Evolutionary conservation across 2,797 vertebrate species (phyloP), one percentile per base, ranked within the genome.

Genomic region (Sebastes hubbsi): DNA sequence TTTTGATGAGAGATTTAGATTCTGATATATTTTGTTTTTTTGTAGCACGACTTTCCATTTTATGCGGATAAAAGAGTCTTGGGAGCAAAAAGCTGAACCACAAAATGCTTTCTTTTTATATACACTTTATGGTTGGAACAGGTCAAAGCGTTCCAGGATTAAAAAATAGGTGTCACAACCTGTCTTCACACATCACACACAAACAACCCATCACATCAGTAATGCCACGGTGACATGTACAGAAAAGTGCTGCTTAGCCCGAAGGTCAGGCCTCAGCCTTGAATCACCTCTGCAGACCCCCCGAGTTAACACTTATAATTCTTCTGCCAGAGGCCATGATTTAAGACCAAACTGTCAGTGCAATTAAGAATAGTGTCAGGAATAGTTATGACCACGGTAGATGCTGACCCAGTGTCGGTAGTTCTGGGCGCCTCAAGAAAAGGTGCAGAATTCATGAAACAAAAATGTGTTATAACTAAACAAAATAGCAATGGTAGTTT

Each of bases 201-300:
- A 85, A 88, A 90, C 87, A 91, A 60, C 84, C 80, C 25, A 55
- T 89, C 85, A 80, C 88, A 79, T 92, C 76, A 78, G 81, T 85
- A 87, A 86, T 81, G 71, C 60, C 75, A 70, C 12, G 56, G 62
- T 87, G 90, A 92, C 90, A 77, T 24, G 36, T 76, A 75, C 86
- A 85, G 77, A 81, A 14, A 79, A 87, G 56, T 34, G 24, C 75
- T 80, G 73, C 83, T 90, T 80, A 80, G 81, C 80, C 72, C 54
- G 89, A 90, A 93, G 91, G 93, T 90, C 85, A 89, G 59, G 22
- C 61, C 29, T 71, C 80, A 87, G 87, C 90, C 88, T 88, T 84
- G 74, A 88, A 75, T 83, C 82, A 83, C 87, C 76, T 88, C 70
- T 75, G 62, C 74, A 83, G 76, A 81, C 83, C 77, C 63, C 63